phyloP scores from a whole-genome alignment of 2,113 vertebrate species.

The Oceanites oceanicus region DNA sequence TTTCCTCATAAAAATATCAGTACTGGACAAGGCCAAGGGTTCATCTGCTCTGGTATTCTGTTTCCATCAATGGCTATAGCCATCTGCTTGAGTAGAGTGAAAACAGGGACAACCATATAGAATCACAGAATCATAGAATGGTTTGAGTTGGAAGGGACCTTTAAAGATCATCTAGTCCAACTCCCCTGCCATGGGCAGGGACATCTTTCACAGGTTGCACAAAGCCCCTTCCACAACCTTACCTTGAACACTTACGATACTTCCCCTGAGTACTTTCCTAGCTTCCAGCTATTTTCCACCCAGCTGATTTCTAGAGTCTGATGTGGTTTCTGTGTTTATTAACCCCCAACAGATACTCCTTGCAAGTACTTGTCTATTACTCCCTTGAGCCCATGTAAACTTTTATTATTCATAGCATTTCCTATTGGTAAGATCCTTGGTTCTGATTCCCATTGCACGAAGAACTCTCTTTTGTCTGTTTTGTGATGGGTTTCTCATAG shows the following conservation, averaged over 20 bases:
- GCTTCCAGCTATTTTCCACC: not conserved
- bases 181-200: not conserved
- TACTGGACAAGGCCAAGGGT: not conserved
- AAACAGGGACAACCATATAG: not conserved
- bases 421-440: not conserved
- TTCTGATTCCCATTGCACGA: not conserved
- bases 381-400: not conserved
- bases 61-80: not conserved
- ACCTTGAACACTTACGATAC: not conserved
- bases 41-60: not conserved
- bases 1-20: not conserved
- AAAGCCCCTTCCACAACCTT: not conserved
- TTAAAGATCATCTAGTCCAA: not conserved
- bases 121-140: not conserved
- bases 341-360: not conserved
- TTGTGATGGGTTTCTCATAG: not conserved
- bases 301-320: not conserved
- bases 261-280: not conserved
- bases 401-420: not conserved
- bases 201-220: not conserved
- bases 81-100: not conserved
- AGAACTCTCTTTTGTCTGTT: not conserved
- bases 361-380: not conserved
- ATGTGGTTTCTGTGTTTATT: not conserved
- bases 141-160: not conserved